Evolutionary conservation across 2,113 vertebrate species (phyloP), one percentile per base, ranked within the genome.

Genomic region (Atractosteus spatula): DNA sequence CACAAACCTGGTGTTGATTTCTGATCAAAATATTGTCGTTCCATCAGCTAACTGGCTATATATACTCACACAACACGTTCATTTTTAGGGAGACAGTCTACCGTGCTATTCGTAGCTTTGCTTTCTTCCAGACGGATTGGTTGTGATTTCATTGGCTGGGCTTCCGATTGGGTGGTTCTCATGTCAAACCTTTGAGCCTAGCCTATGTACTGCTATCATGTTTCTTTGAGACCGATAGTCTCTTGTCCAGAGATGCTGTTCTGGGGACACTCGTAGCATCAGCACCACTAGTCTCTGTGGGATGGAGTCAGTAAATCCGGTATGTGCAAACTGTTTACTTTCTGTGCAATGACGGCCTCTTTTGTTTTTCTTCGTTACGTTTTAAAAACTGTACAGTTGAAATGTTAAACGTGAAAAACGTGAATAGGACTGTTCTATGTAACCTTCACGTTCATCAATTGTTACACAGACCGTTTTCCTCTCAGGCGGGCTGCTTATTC

Each of bases 21-120:
- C 29, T 29, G 29, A 29, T 29, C 29, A 29, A 29, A 29, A 29
- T 29, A 29, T 29, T 29, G 29, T 29, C 29, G 1, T 29, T 13
- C 55, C 55, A 55, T 11, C 8, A 55, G 3, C 8, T 55, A 55
- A 55, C 55, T 55, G 55, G 13, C 8, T 13, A 55, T 11, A 3
- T 8, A 55, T 0, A 3, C n/a, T 2, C 57, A n/a, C 10, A 59
- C 12, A n/a, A 59, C 57, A 16, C 12, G 3, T n/a, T 59, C 57
- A n/a, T 16, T n/a, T 29, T 29, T 16, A n/a, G 2, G 5, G 57
- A 59, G 82, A 87, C 90, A 88, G 89, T 86, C 91, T 86, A 92
- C 78, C 89, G 80, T 92, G 91, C 86, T 91, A 73, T 71, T 72
- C 70, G 47, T 63, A 66, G 75, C 7, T 29, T 70, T 66, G 47